Conservation (phyloP, 2,888 invertebrate species). For the Timandra comae region DNA sequence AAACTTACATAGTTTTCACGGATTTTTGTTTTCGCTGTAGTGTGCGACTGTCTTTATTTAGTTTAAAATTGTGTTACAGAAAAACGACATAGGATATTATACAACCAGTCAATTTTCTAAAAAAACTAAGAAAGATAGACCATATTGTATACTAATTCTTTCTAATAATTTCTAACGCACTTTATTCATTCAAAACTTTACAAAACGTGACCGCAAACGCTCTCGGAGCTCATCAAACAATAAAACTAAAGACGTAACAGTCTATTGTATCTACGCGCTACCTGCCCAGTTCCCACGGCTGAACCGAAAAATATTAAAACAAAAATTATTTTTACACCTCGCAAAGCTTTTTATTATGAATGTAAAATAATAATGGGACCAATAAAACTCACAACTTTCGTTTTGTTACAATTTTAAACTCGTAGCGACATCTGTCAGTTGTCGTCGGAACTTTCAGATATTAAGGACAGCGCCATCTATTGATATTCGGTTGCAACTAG, state of each 20-base stretch:
- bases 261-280: conserved; percentile 24
- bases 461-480: conserved; percentile 2
- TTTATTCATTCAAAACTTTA: too few species aligned
- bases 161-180: too few species aligned
- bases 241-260: neutral
- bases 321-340: conserved; percentile 74
- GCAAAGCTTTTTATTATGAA: conserved; percentile 56
- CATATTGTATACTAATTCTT: too few species aligned
- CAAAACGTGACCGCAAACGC: conserved; percentile 1
- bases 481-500: neutral
- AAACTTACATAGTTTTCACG: too few species aligned
- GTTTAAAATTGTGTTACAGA: too few species aligned
- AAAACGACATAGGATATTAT: too few species aligned
- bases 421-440: conserved; percentile 44
- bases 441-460: conserved; percentile 47
- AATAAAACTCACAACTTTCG: conserved; percentile 45
- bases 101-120: too few species aligned
- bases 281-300: conserved; percentile 64
- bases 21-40: too few species aligned
- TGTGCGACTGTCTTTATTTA: too few species aligned
- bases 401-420: conserved; percentile 22
- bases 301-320: conserved; percentile 49
- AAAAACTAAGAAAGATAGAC: too few species aligned
- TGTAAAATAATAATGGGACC: conserved; percentile 65
- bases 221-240: neutral